Evolutionary conservation across 2,888 invertebrate genomes (phyloP).

Genomic region (Xestia rhomboidea): DNA sequence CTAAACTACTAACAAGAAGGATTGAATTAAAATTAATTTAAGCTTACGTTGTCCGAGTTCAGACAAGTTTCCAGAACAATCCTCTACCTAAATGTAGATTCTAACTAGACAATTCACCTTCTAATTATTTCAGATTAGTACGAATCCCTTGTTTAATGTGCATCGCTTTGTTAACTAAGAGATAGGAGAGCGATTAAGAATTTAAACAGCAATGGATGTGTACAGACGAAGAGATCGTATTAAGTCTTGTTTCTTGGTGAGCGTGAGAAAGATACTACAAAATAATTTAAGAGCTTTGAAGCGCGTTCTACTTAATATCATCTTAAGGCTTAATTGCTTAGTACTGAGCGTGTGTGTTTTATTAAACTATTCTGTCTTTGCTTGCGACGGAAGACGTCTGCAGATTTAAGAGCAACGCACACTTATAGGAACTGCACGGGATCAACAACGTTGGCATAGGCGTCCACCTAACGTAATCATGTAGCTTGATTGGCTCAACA

Average conservation of each 20-base stretch:
- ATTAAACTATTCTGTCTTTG: conserved; percentile 69
- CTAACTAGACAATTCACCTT: conserved; percentile 60
- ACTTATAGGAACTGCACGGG: not conserved
- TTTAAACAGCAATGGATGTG: conserved; percentile 45
- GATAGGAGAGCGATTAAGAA: conserved; percentile 15
- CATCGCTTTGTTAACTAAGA: conserved; percentile 36
- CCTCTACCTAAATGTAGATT: conserved; percentile 62
- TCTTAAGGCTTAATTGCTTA: conserved; percentile 61
- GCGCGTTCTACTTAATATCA: conserved; percentile 62
- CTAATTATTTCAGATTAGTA: conserved; percentile 61
- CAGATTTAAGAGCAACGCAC: conserved; percentile 49
- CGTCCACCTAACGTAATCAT: not conserved
- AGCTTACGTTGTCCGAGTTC: conserved; percentile 70
- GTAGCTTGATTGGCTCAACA: not conserved
- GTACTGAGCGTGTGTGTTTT: conserved; percentile 53
- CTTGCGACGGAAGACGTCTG: conserved; percentile 57
- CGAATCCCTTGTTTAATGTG: conserved; percentile 15
- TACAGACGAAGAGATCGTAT: conserved; percentile 14
- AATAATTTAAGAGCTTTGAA: conserved; percentile 60
- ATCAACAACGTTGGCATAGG: too few relatives aligned
- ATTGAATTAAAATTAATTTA: conserved; percentile 76
- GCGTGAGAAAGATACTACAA: conserved; percentile 46
- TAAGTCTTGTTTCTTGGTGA: conserved; percentile 32
- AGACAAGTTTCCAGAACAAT: conserved; percentile 60
- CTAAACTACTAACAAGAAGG: conserved; percentile 66